These are phyloP conservation scores for Macrocentrus cingulum DNA, from an alignment of 1,140 invertebrate species.

Conservation along the genomic window DNA sequence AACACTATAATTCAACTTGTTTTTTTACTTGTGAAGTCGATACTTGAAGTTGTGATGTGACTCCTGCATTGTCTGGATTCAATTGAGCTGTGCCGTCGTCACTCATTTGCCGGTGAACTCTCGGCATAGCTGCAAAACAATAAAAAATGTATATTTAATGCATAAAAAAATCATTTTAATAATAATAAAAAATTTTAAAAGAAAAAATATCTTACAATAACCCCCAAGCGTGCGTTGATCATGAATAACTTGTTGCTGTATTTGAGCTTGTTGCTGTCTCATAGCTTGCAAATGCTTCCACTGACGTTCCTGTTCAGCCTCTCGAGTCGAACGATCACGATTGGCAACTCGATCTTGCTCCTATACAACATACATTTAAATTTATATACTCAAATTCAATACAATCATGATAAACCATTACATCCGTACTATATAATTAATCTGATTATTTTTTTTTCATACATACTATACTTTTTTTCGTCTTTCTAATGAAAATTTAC, in stretches of 20 bases:
- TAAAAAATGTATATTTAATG: neutral
- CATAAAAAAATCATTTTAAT: constrained; percentile 5
- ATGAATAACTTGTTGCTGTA: constrained; percentile 78
- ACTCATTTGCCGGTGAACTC: constrained; percentile 62
- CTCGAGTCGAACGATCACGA: constrained; percentile 68
- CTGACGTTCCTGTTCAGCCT: constrained; percentile 81
- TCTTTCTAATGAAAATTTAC: too few relatives aligned
- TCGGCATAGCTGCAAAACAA: constrained; percentile 55
- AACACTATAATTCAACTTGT: too few relatives aligned
- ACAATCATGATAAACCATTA: constrained; percentile 35
- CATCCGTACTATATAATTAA: too few relatives aligned
- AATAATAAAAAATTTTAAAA: constrained; percentile 6
- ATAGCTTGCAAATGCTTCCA: constrained; percentile 85
- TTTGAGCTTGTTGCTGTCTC: constrained; percentile 77
- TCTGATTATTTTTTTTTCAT: too few relatives aligned
- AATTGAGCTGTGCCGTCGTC: constrained; percentile 51
- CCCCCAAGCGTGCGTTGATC: constrained; percentile 74
- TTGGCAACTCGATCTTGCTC: constrained; percentile 70
- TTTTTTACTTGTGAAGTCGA: constrained; percentile 59
- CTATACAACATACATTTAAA: constrained; percentile 49
- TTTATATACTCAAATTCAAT: constrained; percentile 21
- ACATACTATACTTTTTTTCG: too few relatives aligned
- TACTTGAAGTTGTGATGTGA: constrained; percentile 63
- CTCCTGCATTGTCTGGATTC: constrained; percentile 47
- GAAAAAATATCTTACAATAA: neutral